These are phyloP conservation scores for Phenganax stokvisi DNA, from an alignment of 92 coral and sea anemone genomes.

Conservation along the genomic window DNA sequence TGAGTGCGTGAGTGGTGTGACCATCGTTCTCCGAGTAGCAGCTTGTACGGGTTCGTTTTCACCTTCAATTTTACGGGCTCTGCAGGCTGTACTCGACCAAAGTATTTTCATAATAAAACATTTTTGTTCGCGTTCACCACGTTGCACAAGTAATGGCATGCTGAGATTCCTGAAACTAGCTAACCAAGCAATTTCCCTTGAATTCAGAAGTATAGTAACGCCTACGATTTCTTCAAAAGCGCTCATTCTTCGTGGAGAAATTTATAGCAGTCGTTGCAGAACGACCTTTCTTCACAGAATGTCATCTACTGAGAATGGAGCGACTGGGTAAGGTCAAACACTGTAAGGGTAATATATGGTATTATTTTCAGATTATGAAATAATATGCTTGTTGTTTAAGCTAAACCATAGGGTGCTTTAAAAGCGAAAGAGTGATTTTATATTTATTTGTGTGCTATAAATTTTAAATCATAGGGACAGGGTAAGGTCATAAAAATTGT, in stretches of 20 bases:
- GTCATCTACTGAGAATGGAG: conserved; percentile 37
- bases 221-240: not conserved
- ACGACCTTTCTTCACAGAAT: not conserved
- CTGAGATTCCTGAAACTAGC: conserved; percentile 16
- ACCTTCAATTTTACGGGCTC: too few relatives aligned
- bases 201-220: conserved; percentile 7
- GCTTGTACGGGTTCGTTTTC: too few relatives aligned
- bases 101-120: not conserved
- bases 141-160: conserved; percentile 22
- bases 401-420: not conserved
- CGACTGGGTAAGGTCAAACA: conserved; percentile 13
- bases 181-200: not conserved
- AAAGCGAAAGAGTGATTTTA: too few relatives aligned
- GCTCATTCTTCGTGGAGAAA: not conserved
- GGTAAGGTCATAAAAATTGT: not conserved
- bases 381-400: not conserved
- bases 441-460: too few relatives aligned
- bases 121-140: not conserved
- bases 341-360: not conserved
- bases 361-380: not conserved
- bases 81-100: not conserved
- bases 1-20: too few relatives aligned
- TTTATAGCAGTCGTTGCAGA: not conserved
- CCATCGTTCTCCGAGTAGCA: too few relatives aligned
- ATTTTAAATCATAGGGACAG: not conserved